Base-by-base conservation (phyloP, 92 coral and sea anemone genomes). In the Meandrina meandrites region DNA sequence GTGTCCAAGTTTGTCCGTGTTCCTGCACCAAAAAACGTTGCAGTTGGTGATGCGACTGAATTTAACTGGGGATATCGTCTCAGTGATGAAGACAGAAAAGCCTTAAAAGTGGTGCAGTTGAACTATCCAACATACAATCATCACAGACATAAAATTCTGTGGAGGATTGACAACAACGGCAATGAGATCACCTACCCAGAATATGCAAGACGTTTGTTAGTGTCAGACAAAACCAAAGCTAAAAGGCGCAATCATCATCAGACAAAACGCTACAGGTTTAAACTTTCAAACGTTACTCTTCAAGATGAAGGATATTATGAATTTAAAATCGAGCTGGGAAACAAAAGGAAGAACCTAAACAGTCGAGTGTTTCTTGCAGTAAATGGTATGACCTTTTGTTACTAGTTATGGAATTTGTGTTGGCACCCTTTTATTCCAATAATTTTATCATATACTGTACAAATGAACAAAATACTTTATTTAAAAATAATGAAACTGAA, bases 41-140 rank as follows among this genome's bases (percentile, higher is more conserved):
- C 36, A 47, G 75, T 30, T 28, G 79, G 87, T 50, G 50, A 72
- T 11, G 32, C 27, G 34, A n/a, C 69, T 37, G 68, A 9, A n/a
- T 72, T 83, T 28, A 53, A 50, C n/a, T 83, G 87, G 87, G 60
- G 47, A 71, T 83, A 71, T 27, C 71, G 32, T 69, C 36, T 73
- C 12, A 50, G 54, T 69, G 53, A 47, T 31, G 53, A 45, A 12
- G 79, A 83, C 16, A 48, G 36, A 14, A n/a, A 72, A 21, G 30
- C 34, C 6, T 5, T 48, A 48, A 53, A 83, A 36, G 31, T 31
- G 27, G 50, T 83, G 64, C 58, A 71, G 77, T 73, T 66, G 51
- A 69, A 54, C 34, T 28, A 22, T 47, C 32, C 8, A 21, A 40
- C 51, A 9, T 71, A 72, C 42, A 58, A 5, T 6, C 16, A 32